Percentiles rank a stretch among this genome's conserved stretches.
These are phyloP conservation scores for Epirrhoe tristata DNA, from an alignment of 2,888 invertebrate species.

Conservation along the genomic window DNA sequence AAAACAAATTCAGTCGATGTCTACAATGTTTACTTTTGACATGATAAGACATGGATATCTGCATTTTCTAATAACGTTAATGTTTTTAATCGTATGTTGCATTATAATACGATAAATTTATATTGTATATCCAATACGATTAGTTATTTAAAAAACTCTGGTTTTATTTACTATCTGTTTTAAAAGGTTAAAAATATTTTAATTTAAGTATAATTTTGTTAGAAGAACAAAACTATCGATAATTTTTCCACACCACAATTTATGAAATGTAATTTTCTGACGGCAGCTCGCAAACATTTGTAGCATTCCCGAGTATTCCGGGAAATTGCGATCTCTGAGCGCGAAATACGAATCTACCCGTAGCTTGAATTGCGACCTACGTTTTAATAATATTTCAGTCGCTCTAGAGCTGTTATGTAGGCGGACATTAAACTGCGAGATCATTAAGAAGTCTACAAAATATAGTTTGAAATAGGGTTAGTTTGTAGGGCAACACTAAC, in stretches of 20 bases:
- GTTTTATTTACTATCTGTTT: background rate
- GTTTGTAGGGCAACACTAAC: background rate
- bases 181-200: background rate
- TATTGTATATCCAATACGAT: background rate
- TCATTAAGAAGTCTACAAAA: conserved; percentile 10
- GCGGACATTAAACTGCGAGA: conserved; percentile 35
- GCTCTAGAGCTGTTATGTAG: conserved; percentile 31
- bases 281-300: conserved; percentile 82
- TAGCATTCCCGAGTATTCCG: conserved; percentile 82
- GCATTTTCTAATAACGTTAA: background rate
- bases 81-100: background rate
- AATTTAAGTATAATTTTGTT: background rate
- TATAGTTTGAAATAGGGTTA: conserved; percentile 9
- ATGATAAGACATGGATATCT: conserved; percentile 9
- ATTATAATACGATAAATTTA: background rate
- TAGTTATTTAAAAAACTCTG: background rate
- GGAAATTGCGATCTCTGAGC: conserved; percentile 82
- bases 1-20: conserved; percentile 1
- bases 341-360: conserved; percentile 77
- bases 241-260: conserved; percentile 62
- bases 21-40: conserved; percentile 2
- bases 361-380: conserved; percentile 75
- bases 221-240: conserved; percentile 24
- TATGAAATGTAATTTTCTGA: conserved; percentile 85
- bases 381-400: conserved; percentile 71